A percentile compares a stretch with the other conserved stretches of the same genome.
Evolutionary conservation across 1,140 invertebrate species (phyloP).

Genomic region (Micrasema minimum): DNA sequence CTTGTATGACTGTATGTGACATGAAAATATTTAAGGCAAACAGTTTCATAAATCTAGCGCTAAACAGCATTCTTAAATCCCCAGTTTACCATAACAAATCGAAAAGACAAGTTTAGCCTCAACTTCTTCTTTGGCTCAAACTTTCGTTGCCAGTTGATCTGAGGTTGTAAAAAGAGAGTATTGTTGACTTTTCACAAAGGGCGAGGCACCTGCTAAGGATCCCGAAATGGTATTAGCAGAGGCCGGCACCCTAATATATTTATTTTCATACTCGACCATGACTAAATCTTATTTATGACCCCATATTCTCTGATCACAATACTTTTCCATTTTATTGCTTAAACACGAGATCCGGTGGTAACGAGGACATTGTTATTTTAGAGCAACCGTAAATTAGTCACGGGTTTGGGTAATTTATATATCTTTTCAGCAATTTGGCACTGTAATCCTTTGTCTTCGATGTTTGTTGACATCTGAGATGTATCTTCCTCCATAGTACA

Average conservation of each 20-base stretch:
- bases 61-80: slow-evolving; percentile 26
- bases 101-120: too few relatives aligned
- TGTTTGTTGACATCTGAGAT: slow-evolving; percentile 30
- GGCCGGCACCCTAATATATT: slow-evolving; percentile 35
- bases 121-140: too few relatives aligned
- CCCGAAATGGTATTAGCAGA: background rate
- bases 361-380: slow-evolving; percentile 14
- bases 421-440: slow-evolving; percentile 15
- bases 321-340: slow-evolving; percentile 39
- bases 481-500: slow-evolving; percentile 5
- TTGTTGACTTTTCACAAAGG: slow-evolving; percentile 4
- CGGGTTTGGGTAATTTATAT: slow-evolving; percentile 26
- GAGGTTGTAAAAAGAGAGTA: too few relatives aligned
- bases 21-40: slow-evolving; percentile 11
- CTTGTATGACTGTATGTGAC: slow-evolving; percentile 11
- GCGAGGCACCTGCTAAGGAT: slow-evolving; percentile 12
- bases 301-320: slow-evolving; percentile 40
- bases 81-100: too few relatives aligned
- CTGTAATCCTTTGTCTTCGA: slow-evolving; percentile 17
- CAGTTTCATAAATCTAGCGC: slow-evolving; percentile 33
- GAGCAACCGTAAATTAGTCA: slow-evolving; percentile 35
- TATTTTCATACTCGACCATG: slow-evolving; percentile 48
- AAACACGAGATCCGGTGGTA: slow-evolving; percentile 28
- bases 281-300: slow-evolving; percentile 49
- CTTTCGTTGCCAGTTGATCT: too few relatives aligned